Evolutionary conservation across 2,888 invertebrate genomes (phyloP), one percentile per base, ranked within the genome.

Genomic region (Byasa hedistus): DNA sequence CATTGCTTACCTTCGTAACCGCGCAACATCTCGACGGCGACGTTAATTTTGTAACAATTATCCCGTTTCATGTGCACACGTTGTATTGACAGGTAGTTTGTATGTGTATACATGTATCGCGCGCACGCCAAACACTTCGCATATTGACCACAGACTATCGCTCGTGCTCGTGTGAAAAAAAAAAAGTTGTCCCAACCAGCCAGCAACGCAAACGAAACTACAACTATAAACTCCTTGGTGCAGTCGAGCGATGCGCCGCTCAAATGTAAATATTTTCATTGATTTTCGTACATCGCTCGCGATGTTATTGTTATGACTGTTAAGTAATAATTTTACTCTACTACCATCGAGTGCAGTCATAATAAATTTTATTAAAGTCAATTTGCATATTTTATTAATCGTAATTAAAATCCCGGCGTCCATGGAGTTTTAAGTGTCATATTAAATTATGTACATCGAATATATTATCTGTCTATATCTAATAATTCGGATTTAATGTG

Each of bases 31-130:
- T n/a, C n/a, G n/a, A n/a, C n/a, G n/a, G n/a, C 24, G 7, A 4
- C 15, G 15, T 57, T 48, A 55, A 17, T 44, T 15, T 64, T 3
- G n/a, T 19, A 27, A 55, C 21, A 55, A 52, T 57, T 12, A 12
- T 32, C 23, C 36, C 7, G 3, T 39, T n/a, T 32, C 23, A 17
- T 52, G 21, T 39, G 58, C 32, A 64, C 64, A 52, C 58, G 64
- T 48, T 57, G 57, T 63, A 57, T 51, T 63, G 63, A 63, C 63
- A 57, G n/a, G n/a, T n/a, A n/a, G 56, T 57, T 39, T 56, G 7
- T 39, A 23, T 57, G 32, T 57, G n/a, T 48, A 23, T 59, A 23
- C 39, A 24, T 22, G 23, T 54, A 1, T 2, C 21, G 8, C n/a
- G 22, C n/a, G 0, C 52, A 21, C 12, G 21, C 52, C 52, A 23